Conservation (phyloP, 2,113 vertebrate species). For the Polypterus bichir region DNA sequence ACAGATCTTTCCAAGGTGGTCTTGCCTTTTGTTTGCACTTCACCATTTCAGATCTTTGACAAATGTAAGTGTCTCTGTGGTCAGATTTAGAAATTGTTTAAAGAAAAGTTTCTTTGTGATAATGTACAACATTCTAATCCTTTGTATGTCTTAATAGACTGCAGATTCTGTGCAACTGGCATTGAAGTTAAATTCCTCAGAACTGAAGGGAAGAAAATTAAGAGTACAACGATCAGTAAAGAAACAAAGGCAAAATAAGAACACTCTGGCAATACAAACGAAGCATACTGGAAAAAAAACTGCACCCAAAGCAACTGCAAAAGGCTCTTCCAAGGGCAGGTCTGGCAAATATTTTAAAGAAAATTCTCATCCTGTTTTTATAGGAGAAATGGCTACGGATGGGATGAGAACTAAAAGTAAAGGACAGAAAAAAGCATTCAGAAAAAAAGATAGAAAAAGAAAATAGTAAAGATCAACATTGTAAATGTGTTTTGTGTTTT, state of each 20-base stretch:
- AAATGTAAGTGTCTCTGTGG: background rate
- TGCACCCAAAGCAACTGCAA: background rate
- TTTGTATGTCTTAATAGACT: constrained; percentile 39
- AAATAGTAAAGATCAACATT: background rate
- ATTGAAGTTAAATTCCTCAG: constrained; percentile 64
- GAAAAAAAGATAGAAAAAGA: constrained; percentile 18
- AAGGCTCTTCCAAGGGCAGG: background rate
- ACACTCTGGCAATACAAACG: background rate
- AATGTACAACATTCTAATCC: background rate
- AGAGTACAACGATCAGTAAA: constrained; percentile 62
- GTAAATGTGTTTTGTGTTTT: background rate
- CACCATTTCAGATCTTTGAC: background rate
- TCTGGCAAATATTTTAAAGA: constrained; percentile 2
- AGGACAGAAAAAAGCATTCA: constrained; percentile 32
- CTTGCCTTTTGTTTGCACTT: background rate
- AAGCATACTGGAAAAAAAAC: constrained; percentile 4
- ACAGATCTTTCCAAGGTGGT: background rate
- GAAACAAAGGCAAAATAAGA: constrained; percentile 37
- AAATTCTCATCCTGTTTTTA: constrained; percentile 37
- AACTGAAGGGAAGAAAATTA: constrained; percentile 62
- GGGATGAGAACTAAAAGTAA: constrained; percentile 35
- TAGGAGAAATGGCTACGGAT: constrained; percentile 54
- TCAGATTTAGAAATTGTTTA: background rate
- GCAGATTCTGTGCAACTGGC: constrained; percentile 76
- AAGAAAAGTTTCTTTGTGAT: background rate